Percentiles rank a stretch among this genome's conserved stretches.
Evolutionary conservation across 2,797 vertebrate species (phyloP).

Genomic region (Halcyon leucocephala): DNA sequence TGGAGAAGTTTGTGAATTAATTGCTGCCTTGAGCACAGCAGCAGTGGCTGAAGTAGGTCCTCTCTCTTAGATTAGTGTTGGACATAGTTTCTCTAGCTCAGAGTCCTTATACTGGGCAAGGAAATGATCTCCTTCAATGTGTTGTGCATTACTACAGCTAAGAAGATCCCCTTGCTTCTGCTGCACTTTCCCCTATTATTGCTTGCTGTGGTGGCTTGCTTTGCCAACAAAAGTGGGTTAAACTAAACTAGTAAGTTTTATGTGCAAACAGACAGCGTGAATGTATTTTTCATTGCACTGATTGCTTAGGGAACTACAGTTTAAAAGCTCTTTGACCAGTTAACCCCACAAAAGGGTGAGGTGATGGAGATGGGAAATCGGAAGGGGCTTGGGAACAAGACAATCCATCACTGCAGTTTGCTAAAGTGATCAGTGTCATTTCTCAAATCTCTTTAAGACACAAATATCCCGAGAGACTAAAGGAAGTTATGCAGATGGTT

Average conservation of each 20-base stretch:
- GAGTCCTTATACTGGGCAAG: not conserved
- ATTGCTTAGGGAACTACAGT: not conserved
- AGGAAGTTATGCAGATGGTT: not conserved
- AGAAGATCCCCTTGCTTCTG: not conserved
- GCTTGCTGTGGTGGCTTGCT: not conserved
- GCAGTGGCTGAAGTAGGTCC: not conserved
- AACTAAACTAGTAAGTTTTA: not conserved
- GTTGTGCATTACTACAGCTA: not conserved
- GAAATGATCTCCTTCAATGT: not conserved
- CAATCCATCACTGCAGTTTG: not conserved
- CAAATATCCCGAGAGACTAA: not conserved
- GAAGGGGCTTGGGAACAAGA: not conserved
- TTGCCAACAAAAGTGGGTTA: not conserved
- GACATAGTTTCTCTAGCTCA: not conserved
- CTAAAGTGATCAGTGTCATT: not conserved
- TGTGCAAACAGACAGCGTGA: not conserved
- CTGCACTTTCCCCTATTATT: not conserved
- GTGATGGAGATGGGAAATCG: rapidly evolving
- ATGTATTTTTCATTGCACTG: not conserved
- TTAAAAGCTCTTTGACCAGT: not conserved
- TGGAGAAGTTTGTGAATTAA: not conserved
- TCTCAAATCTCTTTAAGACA: not conserved
- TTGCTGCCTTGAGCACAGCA: not conserved
- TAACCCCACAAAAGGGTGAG: not conserved
- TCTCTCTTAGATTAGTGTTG: not conserved